A percentile compares a stretch with the other conserved stretches of the same genome.
phyloP scores from a whole-genome alignment of 2,888 invertebrate genomes.

The Ochropleura leucogaster region DNA sequence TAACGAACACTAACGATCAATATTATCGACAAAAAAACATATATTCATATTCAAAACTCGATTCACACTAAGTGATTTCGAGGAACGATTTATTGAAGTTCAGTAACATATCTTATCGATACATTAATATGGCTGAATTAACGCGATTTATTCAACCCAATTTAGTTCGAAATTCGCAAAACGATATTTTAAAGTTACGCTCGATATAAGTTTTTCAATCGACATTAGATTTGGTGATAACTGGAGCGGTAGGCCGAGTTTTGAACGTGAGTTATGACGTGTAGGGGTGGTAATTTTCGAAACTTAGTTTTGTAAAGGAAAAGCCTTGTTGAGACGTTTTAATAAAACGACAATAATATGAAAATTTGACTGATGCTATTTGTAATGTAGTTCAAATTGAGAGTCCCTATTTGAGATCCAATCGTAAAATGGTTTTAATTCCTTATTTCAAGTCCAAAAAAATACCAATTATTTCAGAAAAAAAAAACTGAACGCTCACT shows the following conservation, averaged over 20 bases:
- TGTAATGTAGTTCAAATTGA: neutral
- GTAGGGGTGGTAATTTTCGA: constrained; percentile 40
- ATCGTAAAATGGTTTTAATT: neutral
- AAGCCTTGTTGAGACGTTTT: neutral
- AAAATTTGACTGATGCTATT: neutral
- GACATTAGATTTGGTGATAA: constrained; percentile 68
- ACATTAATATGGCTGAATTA: constrained; percentile 51
- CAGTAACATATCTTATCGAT: constrained; percentile 50
- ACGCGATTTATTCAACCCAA: constrained; percentile 60
- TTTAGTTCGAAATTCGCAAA: constrained; percentile 55
- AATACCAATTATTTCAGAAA: neutral
- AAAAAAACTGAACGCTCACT: neutral
- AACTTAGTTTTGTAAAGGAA: neutral
- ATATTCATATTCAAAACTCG: constrained; percentile 10
- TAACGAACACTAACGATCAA: neutral
- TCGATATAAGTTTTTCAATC: constrained; percentile 71
- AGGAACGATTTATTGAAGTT: constrained; percentile 44
- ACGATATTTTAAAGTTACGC: constrained; percentile 63
- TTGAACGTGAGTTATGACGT: constrained; percentile 31
- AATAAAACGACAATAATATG: neutral
- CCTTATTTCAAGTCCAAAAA: neutral
- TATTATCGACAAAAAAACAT: neutral
- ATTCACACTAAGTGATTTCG: constrained; percentile 38
- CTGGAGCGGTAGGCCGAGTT: constrained; percentile 57
- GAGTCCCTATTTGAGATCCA: neutral